Evolutionary conservation across 1,140 invertebrate species (phyloP), one percentile per base, ranked within the genome.

Genomic region (Camponotus pennsylvanicus): DNA sequence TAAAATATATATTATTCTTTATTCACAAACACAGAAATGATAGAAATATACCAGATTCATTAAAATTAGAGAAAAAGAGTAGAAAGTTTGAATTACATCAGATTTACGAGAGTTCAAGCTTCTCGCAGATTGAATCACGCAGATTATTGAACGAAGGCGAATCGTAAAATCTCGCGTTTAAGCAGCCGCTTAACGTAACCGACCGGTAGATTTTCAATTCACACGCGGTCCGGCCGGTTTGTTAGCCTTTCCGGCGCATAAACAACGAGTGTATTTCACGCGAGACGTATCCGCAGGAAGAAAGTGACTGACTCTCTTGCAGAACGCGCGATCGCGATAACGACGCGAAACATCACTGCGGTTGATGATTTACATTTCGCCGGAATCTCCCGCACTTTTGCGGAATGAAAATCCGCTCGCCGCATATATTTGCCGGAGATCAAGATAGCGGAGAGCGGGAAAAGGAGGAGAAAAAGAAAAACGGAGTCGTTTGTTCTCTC

Each of bases 231-330:
- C 75, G 18, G 40, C 21, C 40, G 64, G 52, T 85, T 85, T 67
- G 64, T 79, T 85, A 59, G 84, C 49, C 84, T 85, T 79, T 85
- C 84, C 64, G 64, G 75, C n/a, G 84, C 76, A 69, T 79, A 79
- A 83, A 79, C 84, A 85, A 79, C 64, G 37, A 57, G 40, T 40
- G 49, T 49, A 59, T 85, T 79, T 69, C 75, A 79, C 84, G 84
- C 63, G 73, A 85, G 37, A 77, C 76, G 84, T 37, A 79, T 85
- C 75, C 76, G 84, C 52, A 85, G 63, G 84, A 85, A 69, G 84
- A 85, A 85, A 85, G 84, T 85, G 84, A 85, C 80, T 84, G 71
- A 59, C 77, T 79, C 70, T 63, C 52, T 52, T 52, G 70, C 63
- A 79, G 76, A 85, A 61, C 76, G 73, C 61, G 37, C n/a, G 27